Percentiles rank a stretch among this genome's conserved stretches.
Evolutionary conservation across 2,113 vertebrate species (phyloP).

Genomic region (Pica pica): DNA sequence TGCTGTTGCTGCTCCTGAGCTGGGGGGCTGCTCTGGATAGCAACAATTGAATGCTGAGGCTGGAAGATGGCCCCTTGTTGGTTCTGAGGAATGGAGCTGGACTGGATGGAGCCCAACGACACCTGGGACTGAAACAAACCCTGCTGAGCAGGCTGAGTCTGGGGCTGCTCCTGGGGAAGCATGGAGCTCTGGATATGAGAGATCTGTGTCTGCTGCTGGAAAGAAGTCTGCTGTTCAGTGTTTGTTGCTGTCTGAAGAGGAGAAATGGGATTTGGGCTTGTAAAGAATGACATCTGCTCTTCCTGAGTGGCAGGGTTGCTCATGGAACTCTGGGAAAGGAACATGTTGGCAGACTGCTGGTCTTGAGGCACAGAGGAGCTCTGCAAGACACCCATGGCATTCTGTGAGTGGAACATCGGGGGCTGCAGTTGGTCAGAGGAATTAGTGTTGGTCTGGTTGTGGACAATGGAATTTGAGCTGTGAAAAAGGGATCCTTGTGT

Average conservation of each 20-base stretch:
- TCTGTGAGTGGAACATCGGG: slow-evolving; percentile 86
- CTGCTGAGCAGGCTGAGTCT: slow-evolving; percentile 70
- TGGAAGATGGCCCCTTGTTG: slow-evolving; percentile 85
- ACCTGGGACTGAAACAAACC: slow-evolving; percentile 76
- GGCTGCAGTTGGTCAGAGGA: slow-evolving; percentile 90
- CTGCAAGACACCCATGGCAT: slow-evolving; percentile 82
- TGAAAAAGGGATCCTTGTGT: slow-evolving; percentile 75
- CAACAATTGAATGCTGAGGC: slow-evolving; percentile 81
- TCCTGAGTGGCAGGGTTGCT: slow-evolving; percentile 79
- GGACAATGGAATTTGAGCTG: slow-evolving; percentile 78
- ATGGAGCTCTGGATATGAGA: slow-evolving; percentile 83
- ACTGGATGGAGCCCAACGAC: slow-evolving; percentile 67
- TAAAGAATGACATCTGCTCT: slow-evolving; percentile 90
- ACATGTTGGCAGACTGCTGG: slow-evolving; percentile 83
- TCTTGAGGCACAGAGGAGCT: slow-evolving; percentile 83
- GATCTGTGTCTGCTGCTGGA: slow-evolving; percentile 82
- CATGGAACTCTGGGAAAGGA: slow-evolving; percentile 83
- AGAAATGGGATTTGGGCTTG: slow-evolving; percentile 75
- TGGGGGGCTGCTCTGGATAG: slow-evolving; percentile 73
- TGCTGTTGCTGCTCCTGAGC: slow-evolving; percentile 75
- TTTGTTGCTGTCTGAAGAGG: slow-evolving; percentile 83
- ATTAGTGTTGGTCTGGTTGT: slow-evolving; percentile 78
- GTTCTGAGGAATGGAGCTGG: slow-evolving; percentile 71
- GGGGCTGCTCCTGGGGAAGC: slow-evolving; percentile 82
- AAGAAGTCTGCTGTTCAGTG: slow-evolving; percentile 85